Percentiles rank a stretch among this genome's conserved stretches.
These are phyloP conservation scores for Chloroceryle amazona DNA, from an alignment of 2,797 vertebrate species.

Conservation along the genomic window DNA sequence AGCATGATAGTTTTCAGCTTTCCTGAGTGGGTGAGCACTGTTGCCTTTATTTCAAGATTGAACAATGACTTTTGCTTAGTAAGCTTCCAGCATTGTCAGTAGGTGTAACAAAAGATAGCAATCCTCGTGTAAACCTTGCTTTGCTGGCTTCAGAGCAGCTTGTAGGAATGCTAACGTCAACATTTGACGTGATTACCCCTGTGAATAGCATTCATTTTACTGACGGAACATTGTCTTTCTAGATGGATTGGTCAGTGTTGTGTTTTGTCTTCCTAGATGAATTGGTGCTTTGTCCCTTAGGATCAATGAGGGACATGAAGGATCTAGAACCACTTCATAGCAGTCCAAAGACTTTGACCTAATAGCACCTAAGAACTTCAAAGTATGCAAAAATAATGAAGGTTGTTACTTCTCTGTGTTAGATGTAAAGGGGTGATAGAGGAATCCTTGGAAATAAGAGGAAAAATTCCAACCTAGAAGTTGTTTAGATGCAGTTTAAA, in stretches of 20 bases:
- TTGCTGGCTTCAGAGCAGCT: neutral
- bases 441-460: neutral
- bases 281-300: neutral
- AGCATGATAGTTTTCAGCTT: neutral
- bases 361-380: neutral
- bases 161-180: neutral
- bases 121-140: neutral
- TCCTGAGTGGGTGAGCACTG: rapidly evolving
- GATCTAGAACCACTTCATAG: neutral
- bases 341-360: neutral
- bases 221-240: neutral
- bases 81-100: neutral
- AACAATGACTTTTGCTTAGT: neutral
- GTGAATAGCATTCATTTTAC: neutral
- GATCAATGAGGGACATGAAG: neutral
- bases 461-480: neutral
- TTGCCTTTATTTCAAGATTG: neutral
- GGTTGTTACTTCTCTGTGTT: neutral
- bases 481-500: neutral
- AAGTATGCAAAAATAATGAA: neutral
- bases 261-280: neutral
- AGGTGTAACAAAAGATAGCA: neutral
- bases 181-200: rapidly evolving
- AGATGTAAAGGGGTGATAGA: neutral
- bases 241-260: neutral